Evolutionary conservation across 1,140 invertebrate genomes (phyloP).

Genomic region (Drosophila trapezifrons): DNA sequence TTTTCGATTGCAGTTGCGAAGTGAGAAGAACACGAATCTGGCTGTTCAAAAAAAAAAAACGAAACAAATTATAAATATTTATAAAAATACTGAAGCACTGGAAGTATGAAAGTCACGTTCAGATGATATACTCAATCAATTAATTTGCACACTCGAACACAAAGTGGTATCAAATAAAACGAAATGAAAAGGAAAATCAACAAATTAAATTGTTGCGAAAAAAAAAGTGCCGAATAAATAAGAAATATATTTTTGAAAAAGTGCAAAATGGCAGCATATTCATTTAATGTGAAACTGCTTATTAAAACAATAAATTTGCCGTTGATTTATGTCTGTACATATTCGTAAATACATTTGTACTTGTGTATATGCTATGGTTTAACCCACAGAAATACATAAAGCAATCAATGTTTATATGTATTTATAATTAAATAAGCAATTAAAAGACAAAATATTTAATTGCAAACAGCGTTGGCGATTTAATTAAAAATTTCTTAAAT

Average conservation of each 20-base stretch:
- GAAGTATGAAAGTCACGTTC: slow-evolving; percentile 50
- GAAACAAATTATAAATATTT: slow-evolving; percentile 18
- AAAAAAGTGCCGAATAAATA: slow-evolving; percentile 30
- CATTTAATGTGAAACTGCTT: slow-evolving; percentile 43
- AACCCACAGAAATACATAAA: slow-evolving; percentile 6
- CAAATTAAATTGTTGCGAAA: slow-evolving; percentile 26
- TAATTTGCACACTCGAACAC: slow-evolving; percentile 23
- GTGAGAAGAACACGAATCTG: slow-evolving; percentile 6
- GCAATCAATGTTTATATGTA: slow-evolving; percentile 46
- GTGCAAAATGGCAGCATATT: slow-evolving; percentile 25
- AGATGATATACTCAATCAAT: slow-evolving; percentile 37
- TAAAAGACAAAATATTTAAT: slow-evolving; percentile 47
- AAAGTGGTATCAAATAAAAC: slow-evolving; percentile 27
- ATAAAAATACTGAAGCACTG: slow-evolving; percentile 24
- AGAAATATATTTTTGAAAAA: slow-evolving; percentile 16
- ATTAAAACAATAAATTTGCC: slow-evolving; percentile 44
- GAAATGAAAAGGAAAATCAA: slow-evolving; percentile 28
- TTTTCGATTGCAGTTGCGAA: not conserved
- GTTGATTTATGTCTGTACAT: slow-evolving; percentile 31
- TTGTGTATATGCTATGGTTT: not conserved
- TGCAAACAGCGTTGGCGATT: slow-evolving; percentile 35
- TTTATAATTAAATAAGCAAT: slow-evolving; percentile 52
- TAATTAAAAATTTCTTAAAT: slow-evolving; percentile 60
- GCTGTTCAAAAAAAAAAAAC: not conserved
- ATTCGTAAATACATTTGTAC: not conserved